These are phyloP conservation scores for Leptopilina boulardi DNA, from an alignment of 1,140 invertebrate genomes.

Conservation along the genomic window DNA sequence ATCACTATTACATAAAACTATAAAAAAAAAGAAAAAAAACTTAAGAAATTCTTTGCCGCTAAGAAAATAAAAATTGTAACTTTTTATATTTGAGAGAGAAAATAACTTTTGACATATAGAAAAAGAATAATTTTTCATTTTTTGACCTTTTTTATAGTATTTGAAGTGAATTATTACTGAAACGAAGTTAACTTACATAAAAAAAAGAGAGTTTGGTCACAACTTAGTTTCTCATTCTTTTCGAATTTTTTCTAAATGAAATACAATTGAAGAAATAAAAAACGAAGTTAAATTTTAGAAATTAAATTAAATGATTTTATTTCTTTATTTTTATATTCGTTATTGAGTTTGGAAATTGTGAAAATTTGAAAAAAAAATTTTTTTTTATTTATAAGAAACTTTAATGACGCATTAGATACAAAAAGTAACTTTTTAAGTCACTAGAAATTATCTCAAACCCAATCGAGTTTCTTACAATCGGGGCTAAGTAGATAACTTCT, in stretches of 20 bases:
- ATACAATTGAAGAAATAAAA: too few relatives aligned
- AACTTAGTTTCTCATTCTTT: too few relatives aligned
- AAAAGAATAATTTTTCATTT: neutral
- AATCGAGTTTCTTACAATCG: constrained; percentile 4
- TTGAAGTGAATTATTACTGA: neutral
- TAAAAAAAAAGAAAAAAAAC: neutral
- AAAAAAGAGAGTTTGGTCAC: neutral
- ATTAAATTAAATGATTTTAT: too few relatives aligned
- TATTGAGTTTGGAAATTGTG: too few relatives aligned
- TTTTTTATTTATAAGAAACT: neutral
- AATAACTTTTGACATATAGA: constrained; percentile 11
- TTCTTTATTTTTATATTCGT: too few relatives aligned
- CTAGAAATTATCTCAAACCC: neutral
- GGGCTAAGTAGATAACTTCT: constrained; percentile 24
- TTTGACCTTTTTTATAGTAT: neutral
- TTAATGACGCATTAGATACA: neutral
- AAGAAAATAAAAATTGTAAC: neutral
- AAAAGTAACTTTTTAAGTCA: neutral
- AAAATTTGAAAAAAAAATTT: too few relatives aligned
- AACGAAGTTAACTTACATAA: too few relatives aligned
- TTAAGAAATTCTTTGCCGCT: neutral
- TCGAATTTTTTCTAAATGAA: too few relatives aligned
- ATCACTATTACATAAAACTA: neutral
- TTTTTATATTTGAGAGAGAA: neutral
- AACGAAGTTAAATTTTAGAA: too few relatives aligned